Evolutionary conservation across 2,113 vertebrate species (phyloP).

Genomic region (Taxidea taxus): DNA sequence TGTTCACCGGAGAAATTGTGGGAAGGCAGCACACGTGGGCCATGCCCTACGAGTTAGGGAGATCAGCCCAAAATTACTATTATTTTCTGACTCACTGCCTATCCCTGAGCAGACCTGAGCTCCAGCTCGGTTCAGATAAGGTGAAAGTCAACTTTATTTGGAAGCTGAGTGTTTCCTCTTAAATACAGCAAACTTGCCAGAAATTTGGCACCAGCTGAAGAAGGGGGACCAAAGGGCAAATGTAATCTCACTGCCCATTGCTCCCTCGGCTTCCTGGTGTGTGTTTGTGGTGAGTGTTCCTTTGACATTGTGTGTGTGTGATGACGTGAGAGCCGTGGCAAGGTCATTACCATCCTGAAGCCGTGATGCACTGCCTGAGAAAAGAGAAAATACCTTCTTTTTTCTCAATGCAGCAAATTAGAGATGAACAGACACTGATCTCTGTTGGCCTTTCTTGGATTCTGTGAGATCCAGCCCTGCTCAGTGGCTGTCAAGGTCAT

Average conservation of each 20-base stretch:
- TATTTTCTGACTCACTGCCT: not conserved
- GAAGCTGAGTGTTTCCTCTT: not conserved
- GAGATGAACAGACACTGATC: not conserved
- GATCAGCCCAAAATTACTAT: not conserved
- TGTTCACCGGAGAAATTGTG: not conserved
- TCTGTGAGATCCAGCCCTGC: not conserved
- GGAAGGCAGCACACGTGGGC: not conserved
- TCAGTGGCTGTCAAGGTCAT: not conserved
- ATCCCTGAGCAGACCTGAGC: not conserved
- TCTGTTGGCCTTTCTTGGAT: not conserved
- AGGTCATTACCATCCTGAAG: not conserved
- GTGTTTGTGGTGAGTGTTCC: not conserved
- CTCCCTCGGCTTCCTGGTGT: not conserved
- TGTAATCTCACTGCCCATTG: rapidly evolving
- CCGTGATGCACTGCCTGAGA: rapidly evolving
- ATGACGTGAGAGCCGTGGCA: rapidly evolving
- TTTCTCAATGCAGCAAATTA: not conserved
- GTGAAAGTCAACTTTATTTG: not conserved
- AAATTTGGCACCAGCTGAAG: not conserved
- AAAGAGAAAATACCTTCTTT: not conserved
- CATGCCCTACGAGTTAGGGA: not conserved
- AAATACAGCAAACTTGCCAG: not conserved
- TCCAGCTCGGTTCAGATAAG: not conserved
- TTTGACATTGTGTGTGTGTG: not conserved
- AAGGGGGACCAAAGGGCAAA: not conserved